Percentiles rank a stretch among this genome's conserved stretches.
These are phyloP conservation scores for Gasteruption jaculator DNA, from an alignment of 2,888 invertebrate genomes.

Conservation along the genomic window DNA sequence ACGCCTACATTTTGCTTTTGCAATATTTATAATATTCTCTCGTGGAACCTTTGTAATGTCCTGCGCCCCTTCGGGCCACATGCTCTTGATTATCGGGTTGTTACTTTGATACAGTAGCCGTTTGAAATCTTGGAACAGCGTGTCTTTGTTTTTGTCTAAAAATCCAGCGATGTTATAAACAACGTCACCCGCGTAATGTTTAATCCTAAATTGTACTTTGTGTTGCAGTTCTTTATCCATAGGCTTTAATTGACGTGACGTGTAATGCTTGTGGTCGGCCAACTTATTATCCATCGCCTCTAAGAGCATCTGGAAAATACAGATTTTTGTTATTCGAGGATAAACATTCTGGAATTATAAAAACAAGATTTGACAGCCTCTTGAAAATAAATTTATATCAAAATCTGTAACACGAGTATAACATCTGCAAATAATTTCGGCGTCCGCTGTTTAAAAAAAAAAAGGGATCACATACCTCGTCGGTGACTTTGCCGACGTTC, in stretches of 20 bases:
- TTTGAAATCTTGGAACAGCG: slow-evolving; percentile 95
- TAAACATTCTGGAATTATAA: neutral
- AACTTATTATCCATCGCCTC: slow-evolving; percentile 92
- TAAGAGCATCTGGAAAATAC: slow-evolving; percentile 64
- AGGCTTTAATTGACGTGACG: slow-evolving; percentile 78
- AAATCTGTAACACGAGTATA: neutral
- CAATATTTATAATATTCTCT: slow-evolving; percentile 5
- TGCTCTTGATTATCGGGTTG: slow-evolving; percentile 70
- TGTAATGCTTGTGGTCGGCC: slow-evolving; percentile 82
- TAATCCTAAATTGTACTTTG: slow-evolving; percentile 75
- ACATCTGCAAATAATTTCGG: slow-evolving; percentile 2
- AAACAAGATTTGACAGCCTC: slow-evolving; percentile 51
- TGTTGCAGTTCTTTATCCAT: slow-evolving; percentile 77
- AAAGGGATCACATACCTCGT: slow-evolving; percentile 52
- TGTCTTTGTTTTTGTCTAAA: slow-evolving; percentile 96
- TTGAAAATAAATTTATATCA: slow-evolving; percentile 12
- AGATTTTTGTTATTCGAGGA: slow-evolving; percentile 8
- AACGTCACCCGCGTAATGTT: slow-evolving; percentile 96
- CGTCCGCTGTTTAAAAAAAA: no score
- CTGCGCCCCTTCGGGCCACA: slow-evolving; percentile 97
- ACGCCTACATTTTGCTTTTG: neutral
- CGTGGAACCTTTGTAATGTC: slow-evolving; percentile 71
- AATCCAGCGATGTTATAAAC: slow-evolving; percentile 87
- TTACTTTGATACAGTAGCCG: slow-evolving; percentile 80
- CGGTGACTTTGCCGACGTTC: slow-evolving; percentile 87